phyloP scores from a whole-genome alignment of 2,113 vertebrate species.

The human region DNA sequence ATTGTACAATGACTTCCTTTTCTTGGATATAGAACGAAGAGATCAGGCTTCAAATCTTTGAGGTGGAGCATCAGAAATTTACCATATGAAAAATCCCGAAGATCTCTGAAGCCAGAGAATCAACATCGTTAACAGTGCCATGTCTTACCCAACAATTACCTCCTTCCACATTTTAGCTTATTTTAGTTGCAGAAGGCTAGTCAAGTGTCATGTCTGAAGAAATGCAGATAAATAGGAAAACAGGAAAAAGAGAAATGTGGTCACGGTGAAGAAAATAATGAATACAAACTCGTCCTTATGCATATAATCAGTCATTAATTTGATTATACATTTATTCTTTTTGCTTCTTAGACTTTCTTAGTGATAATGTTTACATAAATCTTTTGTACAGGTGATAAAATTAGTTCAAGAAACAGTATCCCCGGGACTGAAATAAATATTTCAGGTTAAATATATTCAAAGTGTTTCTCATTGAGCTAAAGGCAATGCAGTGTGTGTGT shows the following conservation, averaged over 20 bases:
- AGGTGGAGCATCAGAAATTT: constrained; percentile 69
- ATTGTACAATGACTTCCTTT: constrained; percentile 77
- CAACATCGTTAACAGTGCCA: constrained; percentile 28
- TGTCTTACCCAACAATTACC: neutral
- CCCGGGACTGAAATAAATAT: neutral
- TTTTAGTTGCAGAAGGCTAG: neutral
- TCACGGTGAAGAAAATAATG: neutral
- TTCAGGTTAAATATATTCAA: constrained; percentile 46
- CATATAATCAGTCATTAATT: constrained; percentile 17
- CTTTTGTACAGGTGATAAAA: constrained; percentile 28
- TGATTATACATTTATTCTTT: neutral
- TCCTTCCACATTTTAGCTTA: neutral
- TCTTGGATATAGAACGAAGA: constrained; percentile 71
- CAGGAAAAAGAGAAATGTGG: neutral
- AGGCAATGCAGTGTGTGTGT: neutral
- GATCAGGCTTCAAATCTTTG: constrained; percentile 64
- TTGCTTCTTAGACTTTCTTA: constrained; percentile 23
- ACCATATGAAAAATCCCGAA: constrained; percentile 52
- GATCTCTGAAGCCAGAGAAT: constrained; percentile 47
- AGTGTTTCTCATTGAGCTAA: constrained; percentile 29
- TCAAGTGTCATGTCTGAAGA: neutral
- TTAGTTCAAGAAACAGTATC: neutral
- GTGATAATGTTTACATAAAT: neutral
- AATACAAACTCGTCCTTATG: neutral
- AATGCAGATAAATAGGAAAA: neutral